Conservation (phyloP, 2,113 vertebrate species). For the Plotosus lineatus region DNA sequence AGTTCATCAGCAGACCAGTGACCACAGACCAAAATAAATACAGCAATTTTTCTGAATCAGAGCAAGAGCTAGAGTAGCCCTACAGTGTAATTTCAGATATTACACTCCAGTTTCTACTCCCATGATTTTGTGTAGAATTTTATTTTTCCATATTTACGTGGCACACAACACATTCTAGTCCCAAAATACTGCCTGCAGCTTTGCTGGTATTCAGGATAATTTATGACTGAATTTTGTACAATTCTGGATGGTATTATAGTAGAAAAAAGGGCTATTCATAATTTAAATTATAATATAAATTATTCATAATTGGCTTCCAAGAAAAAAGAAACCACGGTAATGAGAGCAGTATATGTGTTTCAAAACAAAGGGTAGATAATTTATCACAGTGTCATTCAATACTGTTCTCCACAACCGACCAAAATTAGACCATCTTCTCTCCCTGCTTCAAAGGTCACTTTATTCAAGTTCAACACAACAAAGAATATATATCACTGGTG, state of each 20-base stretch:
- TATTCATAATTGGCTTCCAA: constrained; percentile 27
- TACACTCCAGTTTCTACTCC: not conserved
- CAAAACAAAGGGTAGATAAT: constrained; percentile 44
- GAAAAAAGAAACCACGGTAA: not conserved
- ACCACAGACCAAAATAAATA: constrained; percentile 1
- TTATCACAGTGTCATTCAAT: constrained; percentile 43
- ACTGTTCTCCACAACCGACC: constrained; percentile 16
- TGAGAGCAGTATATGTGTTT: not conserved
- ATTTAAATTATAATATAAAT: too few relatives aligned
- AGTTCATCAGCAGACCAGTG: constrained; percentile 2
- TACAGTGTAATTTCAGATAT: not conserved
- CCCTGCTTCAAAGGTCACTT: not conserved
- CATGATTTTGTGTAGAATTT: constrained; percentile 15
- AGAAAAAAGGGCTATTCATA: constrained; percentile 15
- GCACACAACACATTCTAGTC: not conserved
- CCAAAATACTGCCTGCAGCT: constrained; percentile 18
- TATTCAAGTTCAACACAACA: not conserved
- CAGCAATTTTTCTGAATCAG: not conserved
- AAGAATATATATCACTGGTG: not conserved
- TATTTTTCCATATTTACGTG: constrained; percentile 39
- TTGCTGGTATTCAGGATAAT: constrained; percentile 35
- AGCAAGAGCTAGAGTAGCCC: not conserved
- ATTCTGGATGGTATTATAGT: constrained; percentile 5
- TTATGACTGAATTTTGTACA: constrained; percentile 28
- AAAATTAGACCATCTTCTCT: constrained; percentile 36